These are phyloP conservation scores for Agapetus fuscipes DNA, from an alignment of 2,888 invertebrate genomes.

Conservation along the genomic window DNA sequence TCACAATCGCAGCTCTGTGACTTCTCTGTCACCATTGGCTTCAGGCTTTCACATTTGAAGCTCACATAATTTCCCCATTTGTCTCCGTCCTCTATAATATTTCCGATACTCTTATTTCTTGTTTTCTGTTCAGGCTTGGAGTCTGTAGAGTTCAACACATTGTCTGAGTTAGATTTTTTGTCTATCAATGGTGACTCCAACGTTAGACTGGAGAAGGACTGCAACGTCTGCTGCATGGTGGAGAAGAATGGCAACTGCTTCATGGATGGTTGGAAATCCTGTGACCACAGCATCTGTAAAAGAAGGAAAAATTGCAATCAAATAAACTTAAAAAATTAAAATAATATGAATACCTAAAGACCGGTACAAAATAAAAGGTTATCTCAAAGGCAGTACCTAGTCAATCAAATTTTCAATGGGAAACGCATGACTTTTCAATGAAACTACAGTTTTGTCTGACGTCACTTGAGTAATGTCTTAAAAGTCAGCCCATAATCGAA, in stretches of 20 bases:
- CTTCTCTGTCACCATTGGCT: conserved; percentile 18
- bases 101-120: conserved; percentile 22
- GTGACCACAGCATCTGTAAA: conserved; percentile 48
- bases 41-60: conserved; percentile 18
- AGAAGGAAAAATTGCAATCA: conserved; percentile 17
- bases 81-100: conserved; percentile 21
- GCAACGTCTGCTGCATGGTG: conserved; percentile 30
- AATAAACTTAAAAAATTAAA: conserved; percentile 6
- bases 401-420: no score
- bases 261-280: conserved; percentile 33
- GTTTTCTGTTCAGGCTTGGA: conserved; percentile 8
- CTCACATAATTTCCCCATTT: conserved; percentile 23
- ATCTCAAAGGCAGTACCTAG: no score
- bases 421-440: no score
- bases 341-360: conserved; percentile 1
- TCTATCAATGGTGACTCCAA: conserved; percentile 27
- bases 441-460: no score
- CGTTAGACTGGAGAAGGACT: conserved; percentile 32
- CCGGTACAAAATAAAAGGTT: not conserved
- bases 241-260: conserved; percentile 34
- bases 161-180: conserved; percentile 23
- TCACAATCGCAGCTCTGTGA: conserved; percentile 17
- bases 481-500: no score
- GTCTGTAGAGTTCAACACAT: conserved; percentile 15
- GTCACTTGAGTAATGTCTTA: no score